These are phyloP conservation scores for Deroplatys truncata DNA, from an alignment of 2,888 invertebrate species.

Conservation along the genomic window DNA sequence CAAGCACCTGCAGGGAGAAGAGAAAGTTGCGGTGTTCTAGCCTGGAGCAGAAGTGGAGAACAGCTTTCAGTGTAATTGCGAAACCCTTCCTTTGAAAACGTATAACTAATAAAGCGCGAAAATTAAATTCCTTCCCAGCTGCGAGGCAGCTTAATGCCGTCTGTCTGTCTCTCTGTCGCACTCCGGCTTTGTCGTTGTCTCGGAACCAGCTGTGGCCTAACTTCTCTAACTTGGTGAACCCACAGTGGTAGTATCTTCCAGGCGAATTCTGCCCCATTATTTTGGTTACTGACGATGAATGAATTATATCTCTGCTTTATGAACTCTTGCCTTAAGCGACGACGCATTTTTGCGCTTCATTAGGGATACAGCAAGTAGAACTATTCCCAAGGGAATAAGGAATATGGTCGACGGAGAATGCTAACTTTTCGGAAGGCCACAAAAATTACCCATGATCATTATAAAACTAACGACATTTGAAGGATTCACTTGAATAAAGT, in stretches of 20 bases:
- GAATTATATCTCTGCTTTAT: too few relatives aligned
- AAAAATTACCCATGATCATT: too few relatives aligned
- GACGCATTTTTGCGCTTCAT: too few relatives aligned
- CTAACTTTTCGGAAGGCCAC: too few relatives aligned
- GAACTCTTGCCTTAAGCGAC: too few relatives aligned
- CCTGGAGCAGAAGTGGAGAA: not conserved
- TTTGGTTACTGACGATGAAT: too few relatives aligned
- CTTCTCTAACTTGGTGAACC: not conserved
- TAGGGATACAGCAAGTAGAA: too few relatives aligned
- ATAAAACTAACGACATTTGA: too few relatives aligned
- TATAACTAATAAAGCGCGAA: slow-evolving; percentile 2
- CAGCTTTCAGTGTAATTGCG: not conserved
- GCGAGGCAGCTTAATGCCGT: not conserved
- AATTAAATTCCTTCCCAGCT: slow-evolving; percentile 14
- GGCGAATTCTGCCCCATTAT: not conserved
- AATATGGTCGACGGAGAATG: too few relatives aligned
- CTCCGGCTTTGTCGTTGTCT: not conserved
- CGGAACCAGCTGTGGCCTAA: not conserved
- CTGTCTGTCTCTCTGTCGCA: not conserved
- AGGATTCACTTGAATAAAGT: too few relatives aligned
- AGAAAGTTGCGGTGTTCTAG: not conserved
- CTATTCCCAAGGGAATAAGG: too few relatives aligned
- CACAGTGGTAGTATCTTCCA: not conserved
- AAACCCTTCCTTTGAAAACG: not conserved
- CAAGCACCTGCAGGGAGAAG: not conserved